Percentiles rank a stretch among this genome's conserved stretches.
These are phyloP conservation scores for Erythrocebus patas DNA, from an alignment of 2,113 vertebrate species.

Conservation along the genomic window DNA sequence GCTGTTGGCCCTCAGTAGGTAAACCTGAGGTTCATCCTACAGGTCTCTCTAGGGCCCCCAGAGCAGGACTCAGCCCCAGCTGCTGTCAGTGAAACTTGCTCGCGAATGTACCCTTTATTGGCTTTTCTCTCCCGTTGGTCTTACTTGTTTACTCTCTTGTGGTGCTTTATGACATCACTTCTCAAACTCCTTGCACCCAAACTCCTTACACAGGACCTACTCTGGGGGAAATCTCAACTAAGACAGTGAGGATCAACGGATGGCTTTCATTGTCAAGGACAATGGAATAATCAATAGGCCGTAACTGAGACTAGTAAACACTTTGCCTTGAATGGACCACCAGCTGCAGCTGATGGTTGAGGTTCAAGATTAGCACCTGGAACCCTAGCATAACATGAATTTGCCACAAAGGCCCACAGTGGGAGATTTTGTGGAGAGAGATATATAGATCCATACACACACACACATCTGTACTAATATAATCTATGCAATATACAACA, in stretches of 20 bases:
- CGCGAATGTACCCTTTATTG: accelerated
- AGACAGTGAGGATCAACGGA: not conserved
- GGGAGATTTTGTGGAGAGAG: not conserved
- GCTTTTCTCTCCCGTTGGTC: not conserved
- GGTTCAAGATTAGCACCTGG: not conserved
- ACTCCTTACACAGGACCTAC: not conserved
- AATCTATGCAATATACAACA: not conserved
- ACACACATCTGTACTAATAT: not conserved
- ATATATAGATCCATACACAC: not conserved
- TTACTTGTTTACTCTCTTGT: not conserved
- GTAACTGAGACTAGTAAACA: not conserved
- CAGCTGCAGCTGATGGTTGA: not conserved
- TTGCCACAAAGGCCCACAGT: not conserved
- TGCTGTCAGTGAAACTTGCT: not conserved
- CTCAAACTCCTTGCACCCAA: not conserved
- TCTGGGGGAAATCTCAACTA: not conserved
- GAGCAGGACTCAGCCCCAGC: not conserved
- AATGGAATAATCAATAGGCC: not conserved
- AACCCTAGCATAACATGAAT: not conserved
- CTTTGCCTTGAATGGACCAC: not conserved
- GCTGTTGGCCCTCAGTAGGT: not conserved
- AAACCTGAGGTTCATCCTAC: not conserved
- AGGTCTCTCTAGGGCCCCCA: not conserved
- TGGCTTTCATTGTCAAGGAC: not conserved
- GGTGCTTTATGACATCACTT: not conserved